These are phyloP conservation scores for Phyllostomus discolor DNA, from an alignment of 2,113 vertebrate species.

Conservation along the genomic window DNA sequence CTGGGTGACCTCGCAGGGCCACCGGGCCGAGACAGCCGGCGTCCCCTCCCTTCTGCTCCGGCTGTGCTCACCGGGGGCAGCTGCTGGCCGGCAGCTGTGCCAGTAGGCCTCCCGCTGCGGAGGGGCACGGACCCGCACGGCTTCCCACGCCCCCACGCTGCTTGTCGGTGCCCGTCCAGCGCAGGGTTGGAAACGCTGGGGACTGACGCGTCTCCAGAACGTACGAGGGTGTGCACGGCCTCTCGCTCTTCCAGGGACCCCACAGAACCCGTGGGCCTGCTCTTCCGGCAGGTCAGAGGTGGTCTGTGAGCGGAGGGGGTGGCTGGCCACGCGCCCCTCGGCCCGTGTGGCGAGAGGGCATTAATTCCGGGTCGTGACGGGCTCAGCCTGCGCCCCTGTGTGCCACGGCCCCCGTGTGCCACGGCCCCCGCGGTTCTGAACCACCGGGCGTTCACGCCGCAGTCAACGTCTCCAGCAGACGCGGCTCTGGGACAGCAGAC, in stretches of 20 bases:
- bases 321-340: not conserved
- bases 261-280: not conserved
- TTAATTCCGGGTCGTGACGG: not conserved
- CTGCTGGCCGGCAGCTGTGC: too few relatives aligned
- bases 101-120: too few relatives aligned
- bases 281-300: not conserved
- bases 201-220: not conserved
- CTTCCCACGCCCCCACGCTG: too few relatives aligned
- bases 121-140: too few relatives aligned
- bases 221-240: not conserved
- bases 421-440: too few relatives aligned
- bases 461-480: too few relatives aligned
- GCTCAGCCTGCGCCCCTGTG: not conserved
- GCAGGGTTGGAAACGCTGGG: not conserved
- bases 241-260: not conserved
- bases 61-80: rapidly evolving
- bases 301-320: not conserved
- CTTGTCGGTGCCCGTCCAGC: not conserved
- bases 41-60: not conserved
- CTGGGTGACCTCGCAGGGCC: not conserved
- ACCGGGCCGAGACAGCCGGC: too few relatives aligned
- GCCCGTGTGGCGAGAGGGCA: not conserved
- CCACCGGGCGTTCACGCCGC: slow-evolving; percentile 13
- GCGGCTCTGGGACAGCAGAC: too few relatives aligned
- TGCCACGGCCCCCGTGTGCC: rapidly evolving